Evolutionary conservation across 2,113 vertebrate genomes (phyloP).

Genomic region (Elaphurus davidianus): DNA sequence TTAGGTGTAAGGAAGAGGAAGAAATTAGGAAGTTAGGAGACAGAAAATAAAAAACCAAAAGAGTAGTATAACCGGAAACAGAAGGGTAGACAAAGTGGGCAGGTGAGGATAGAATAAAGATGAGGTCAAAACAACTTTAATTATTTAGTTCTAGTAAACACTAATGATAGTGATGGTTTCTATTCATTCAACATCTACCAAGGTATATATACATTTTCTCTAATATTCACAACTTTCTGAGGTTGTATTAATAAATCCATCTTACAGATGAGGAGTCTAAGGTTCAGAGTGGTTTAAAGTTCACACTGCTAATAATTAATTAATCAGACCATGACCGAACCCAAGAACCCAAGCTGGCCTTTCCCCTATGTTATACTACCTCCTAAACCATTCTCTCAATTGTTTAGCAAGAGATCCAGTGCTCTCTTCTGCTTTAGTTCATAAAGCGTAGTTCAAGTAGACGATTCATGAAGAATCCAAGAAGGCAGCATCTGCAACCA

Average conservation of each 20-base stretch:
- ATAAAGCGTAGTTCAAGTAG: not conserved
- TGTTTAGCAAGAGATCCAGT: not conserved
- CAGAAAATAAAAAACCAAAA: not conserved
- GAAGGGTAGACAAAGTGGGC: not conserved
- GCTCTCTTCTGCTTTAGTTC: not conserved
- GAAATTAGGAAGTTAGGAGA: not conserved
- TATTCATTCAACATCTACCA: not conserved
- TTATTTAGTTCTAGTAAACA: not conserved
- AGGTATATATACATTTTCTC: not conserved
- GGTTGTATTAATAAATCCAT: not conserved
- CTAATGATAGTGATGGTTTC: not conserved
- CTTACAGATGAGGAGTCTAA: not conserved
- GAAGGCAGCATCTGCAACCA: not conserved
- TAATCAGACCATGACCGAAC: not conserved
- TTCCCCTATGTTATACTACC: not conserved
- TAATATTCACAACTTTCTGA: not conserved
- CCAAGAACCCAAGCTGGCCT: not conserved
- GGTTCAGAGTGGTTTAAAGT: not conserved
- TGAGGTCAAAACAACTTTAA: not conserved
- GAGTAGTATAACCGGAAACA: not conserved
- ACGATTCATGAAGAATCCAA: not conserved
- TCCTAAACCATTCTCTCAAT: not conserved
- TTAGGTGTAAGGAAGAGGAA: not conserved
- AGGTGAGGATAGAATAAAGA: not conserved
- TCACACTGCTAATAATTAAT: not conserved